Percentiles rank a stretch among this genome's conserved stretches.
These are phyloP conservation scores for Aphodius granarius DNA, from an alignment of 2,888 invertebrate species.

Conservation along the genomic window DNA sequence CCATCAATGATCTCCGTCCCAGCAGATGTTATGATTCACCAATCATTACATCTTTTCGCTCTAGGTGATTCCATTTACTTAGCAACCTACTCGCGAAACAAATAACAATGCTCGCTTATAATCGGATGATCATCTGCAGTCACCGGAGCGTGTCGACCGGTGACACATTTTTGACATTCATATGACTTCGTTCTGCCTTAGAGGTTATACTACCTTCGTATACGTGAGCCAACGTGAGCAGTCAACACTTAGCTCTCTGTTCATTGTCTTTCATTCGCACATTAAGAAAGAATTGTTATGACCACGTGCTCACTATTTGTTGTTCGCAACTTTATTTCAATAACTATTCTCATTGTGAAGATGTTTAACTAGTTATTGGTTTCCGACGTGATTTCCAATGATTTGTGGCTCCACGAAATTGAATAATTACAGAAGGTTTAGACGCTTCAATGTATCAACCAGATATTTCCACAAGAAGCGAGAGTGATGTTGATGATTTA, in stretches of 20 bases:
- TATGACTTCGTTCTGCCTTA: slow-evolving; percentile 5
- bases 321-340: too few species aligned
- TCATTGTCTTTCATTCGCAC: not conserved
- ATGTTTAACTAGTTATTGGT: too few species aligned
- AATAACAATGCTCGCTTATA: not conserved
- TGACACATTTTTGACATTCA: slow-evolving; percentile 14
- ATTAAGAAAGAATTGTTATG: not conserved
- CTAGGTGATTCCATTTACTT: not conserved
- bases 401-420: too few species aligned
- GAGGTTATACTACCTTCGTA: not conserved
- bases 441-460: too few species aligned
- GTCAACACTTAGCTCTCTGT: not conserved
- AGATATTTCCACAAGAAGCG: too few species aligned
- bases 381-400: too few species aligned
- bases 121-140: not conserved
- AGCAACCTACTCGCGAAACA: not conserved
- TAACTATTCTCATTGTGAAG: too few species aligned
- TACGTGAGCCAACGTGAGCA: not conserved
- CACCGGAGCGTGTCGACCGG: not conserved
- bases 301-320: not conserved
- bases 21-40: slow-evolving; percentile 4
- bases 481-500: too few species aligned
- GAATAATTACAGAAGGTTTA: too few species aligned
- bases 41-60: not conserved
- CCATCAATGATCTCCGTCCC: too few species aligned